phyloP scores from a whole-genome alignment of 2,113 vertebrate genomes.

The Chunga burmeisteri region DNA sequence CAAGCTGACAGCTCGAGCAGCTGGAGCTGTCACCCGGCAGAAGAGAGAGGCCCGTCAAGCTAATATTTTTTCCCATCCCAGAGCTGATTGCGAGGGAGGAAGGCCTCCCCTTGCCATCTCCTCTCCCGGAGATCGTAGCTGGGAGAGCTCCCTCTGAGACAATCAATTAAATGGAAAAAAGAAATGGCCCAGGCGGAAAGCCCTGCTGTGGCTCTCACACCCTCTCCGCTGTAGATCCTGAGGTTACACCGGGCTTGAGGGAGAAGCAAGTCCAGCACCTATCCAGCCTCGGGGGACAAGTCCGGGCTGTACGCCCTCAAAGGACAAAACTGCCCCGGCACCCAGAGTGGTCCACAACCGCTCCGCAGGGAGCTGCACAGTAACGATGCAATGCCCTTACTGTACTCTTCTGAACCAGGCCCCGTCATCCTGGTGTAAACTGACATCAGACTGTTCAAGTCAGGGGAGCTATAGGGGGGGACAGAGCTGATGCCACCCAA shows the following conservation, averaged over 20 bases:
- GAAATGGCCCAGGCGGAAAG: neutral
- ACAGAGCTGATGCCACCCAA: neutral
- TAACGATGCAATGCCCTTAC: neutral
- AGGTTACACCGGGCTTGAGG: neutral
- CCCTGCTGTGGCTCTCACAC: neutral
- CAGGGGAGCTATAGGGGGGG: neutral
- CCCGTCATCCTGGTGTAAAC: too few relatives aligned
- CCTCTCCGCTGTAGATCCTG: neutral
- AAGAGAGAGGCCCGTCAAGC: neutral
- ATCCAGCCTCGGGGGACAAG: neutral
- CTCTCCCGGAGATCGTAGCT: neutral
- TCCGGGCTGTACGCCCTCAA: neutral
- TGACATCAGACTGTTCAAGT: too few relatives aligned
- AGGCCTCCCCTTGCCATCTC: neutral
- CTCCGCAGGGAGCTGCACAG: neutral
- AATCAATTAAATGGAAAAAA: neutral
- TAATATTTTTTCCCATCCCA: neutral
- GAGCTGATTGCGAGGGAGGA: neutral
- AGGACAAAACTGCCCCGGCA: neutral
- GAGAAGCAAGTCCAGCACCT: neutral
- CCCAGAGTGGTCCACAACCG: neutral
- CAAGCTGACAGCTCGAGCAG: slow-evolving; percentile 12
- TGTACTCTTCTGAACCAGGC: neutral
- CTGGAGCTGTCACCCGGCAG: slow-evolving; percentile 39
- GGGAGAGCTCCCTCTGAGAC: neutral